Evolutionary conservation across 2,113 vertebrate species (phyloP), one percentile per base, ranked within the genome.

Genomic region (Protobothrops flavoviridis): DNA sequence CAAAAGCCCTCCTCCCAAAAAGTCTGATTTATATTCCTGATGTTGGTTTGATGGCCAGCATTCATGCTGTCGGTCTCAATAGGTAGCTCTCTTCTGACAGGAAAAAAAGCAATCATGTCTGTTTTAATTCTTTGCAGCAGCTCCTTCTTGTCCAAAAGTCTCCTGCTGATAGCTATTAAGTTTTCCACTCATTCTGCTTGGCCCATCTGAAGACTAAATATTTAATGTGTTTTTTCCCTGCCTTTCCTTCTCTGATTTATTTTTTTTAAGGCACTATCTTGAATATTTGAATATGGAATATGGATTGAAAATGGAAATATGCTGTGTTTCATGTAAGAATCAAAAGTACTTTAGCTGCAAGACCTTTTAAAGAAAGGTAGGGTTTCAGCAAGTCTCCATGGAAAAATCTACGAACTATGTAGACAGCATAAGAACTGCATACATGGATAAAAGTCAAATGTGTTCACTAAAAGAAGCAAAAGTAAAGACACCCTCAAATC

Each of bases 21-120:
- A 29, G 50, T 90, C 91, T 2, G 20, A 69, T 94, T 39, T 89
- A 45, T 92, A 45, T 29, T 95, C 95, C 94, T 91, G 89, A 56
- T 29, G 23, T 89, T 90, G 89, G 87, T 93, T 93, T 94, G 93
- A 61, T 69, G 94, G 94, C 95, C 96, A 96, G 89, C 5, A 89
- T 93, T 93, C 0, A 0, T 50, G 59, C 1, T 74, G 53, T 96
- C 95, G 94, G 69, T 93, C 96, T 96, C 96, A 96, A 96, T 96
- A 94, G 0, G 3, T 20, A 33, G 93, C 87, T 89, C 61, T 55
- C 56, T 90, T 87, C 87, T 61, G 86, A 91, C 53, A 90, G 64
- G 91, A 92, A 2, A 93, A 88, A 92, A 92, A 50, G n/a, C 5
- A n/a, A 57, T 81, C 48, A 43, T 56, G 61, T 15, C 69, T 52